Evolutionary conservation across 2,797 vertebrate species (phyloP).

Genomic region (Sciaenops ocellatus): DNA sequence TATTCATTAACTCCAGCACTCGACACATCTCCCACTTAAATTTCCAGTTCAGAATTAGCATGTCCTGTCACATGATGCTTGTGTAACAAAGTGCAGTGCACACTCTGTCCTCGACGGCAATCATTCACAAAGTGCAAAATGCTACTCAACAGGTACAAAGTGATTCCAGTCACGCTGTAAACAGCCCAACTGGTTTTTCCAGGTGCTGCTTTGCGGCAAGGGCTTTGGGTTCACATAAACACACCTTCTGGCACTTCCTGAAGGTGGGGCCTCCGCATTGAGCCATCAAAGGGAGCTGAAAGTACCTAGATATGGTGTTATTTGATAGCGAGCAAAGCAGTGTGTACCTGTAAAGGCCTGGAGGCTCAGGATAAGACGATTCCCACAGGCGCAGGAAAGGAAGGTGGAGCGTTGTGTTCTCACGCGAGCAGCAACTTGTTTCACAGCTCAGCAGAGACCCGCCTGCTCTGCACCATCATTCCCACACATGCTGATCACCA

Average conservation of each 20-base stretch:
- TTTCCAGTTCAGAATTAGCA: constrained; percentile 39
- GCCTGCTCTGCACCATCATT: constrained; percentile 9
- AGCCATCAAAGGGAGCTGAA: constrained; percentile 52
- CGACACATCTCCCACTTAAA: constrained; percentile 35
- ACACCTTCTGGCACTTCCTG: constrained; percentile 53
- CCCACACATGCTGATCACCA: constrained; percentile 14
- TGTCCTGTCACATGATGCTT: constrained; percentile 39
- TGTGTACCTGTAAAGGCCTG: constrained; percentile 47
- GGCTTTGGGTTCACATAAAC: constrained; percentile 50
- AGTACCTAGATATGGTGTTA: constrained; percentile 39
- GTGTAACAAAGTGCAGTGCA: constrained; percentile 31
- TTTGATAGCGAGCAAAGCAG: constrained; percentile 39
- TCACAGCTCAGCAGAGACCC: constrained; percentile 23
- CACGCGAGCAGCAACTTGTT: constrained; percentile 26
- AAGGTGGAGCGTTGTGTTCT: constrained; percentile 28
- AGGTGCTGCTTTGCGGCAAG: constrained; percentile 48
- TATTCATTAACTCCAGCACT: constrained; percentile 52
- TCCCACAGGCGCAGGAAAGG: background rate
- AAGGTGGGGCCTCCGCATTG: constrained; percentile 35
- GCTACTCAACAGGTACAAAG: constrained; percentile 56
- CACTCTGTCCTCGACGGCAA: constrained; percentile 40
- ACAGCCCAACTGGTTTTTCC: constrained; percentile 69
- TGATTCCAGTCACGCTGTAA: constrained; percentile 46
- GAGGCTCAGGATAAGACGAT: constrained; percentile 28
- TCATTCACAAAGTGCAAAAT: constrained; percentile 45